Base-by-base conservation (phyloP, 2,888 invertebrate species). In the Spilarctia lutea region DNA sequence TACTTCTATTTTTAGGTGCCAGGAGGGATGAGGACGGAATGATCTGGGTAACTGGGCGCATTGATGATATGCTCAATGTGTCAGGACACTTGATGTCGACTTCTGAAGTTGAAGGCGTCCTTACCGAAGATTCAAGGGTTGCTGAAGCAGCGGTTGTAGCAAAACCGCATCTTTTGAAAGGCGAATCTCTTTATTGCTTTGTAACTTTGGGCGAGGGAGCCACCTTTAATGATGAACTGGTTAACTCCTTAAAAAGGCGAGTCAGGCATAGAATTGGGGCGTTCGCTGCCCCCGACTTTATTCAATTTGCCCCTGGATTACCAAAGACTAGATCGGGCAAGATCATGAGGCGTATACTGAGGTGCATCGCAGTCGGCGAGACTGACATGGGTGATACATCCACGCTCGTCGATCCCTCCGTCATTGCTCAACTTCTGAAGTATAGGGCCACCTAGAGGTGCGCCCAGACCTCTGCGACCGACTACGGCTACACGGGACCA, bases 41-140 rank as follows among this genome's bases (percentile, higher is more conserved):
- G 92, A 95, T 99, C 75, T 99, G 99, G 99, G 98, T 99, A 77
- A 99, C 99, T 0, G 99, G 99, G 0, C 97, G 99, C 76, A 98
- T 99, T 63, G 99, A 99, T 91, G 99, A 99, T 92, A 99, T 99
- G 99, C 96, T 99, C 83, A 99, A 99, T 93, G 99, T 99, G 16
- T 99, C 99, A 3, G 99, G 99, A 0, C 99, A 99, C 94, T 96
- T 99, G 73, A 98, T 99, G 97, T 99, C 99, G 78, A 99, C 99
- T 0, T 98, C 99, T 0, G 99, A 99, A 96, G 98, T 98, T 0
- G 98, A 98, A 91, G 97, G 98, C 24, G 98, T 98, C 35, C 96
- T 98, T 27, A 97, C 98, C 0, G 98, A 98, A 90, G 98, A 98
- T 89, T 93, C 95, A 0, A 96, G 96, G 20, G 98, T 99, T 0